Conservation (phyloP, 1,140 invertebrate species). For the Spodoptera litura region DNA sequence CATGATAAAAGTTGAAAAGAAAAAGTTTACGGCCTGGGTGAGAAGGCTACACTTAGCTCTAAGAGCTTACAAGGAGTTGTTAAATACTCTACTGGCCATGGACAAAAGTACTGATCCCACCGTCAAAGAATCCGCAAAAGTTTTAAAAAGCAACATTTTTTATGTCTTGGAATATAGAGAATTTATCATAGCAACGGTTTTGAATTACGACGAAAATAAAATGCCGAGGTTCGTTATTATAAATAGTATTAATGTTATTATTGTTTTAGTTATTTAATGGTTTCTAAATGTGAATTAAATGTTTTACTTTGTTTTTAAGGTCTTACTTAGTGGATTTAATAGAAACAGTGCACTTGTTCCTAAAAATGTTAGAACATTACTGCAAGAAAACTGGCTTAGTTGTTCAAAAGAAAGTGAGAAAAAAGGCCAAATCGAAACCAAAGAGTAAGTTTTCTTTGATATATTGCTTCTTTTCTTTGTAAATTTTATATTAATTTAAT, state of each 20-base stretch:
- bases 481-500: neutral
- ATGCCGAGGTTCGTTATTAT: slow-evolving; percentile 91
- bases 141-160: slow-evolving; percentile 97
- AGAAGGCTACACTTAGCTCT: slow-evolving; percentile 92
- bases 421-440: slow-evolving; percentile 83
- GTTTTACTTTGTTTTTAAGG: slow-evolving; percentile 79
- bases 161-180: slow-evolving; percentile 98
- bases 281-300: slow-evolving; percentile 27
- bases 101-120: slow-evolving; percentile 89
- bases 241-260: neutral
- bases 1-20: slow-evolving; percentile 95
- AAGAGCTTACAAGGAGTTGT: slow-evolving; percentile 89
- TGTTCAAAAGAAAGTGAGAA: slow-evolving; percentile 90
- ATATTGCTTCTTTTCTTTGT: too few species aligned
- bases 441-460: slow-evolving; percentile 81
- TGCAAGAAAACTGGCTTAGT: slow-evolving; percentile 91
- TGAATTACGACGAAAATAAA: slow-evolving; percentile 94
- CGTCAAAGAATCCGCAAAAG: slow-evolving; percentile 92
- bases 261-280: slow-evolving; percentile 21
- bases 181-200: slow-evolving; percentile 92
- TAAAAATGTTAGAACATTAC: slow-evolving; percentile 96
- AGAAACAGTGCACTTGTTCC: slow-evolving; percentile 95
- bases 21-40: slow-evolving; percentile 93
- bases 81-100: slow-evolving; percentile 93
- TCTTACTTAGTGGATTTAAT: slow-evolving; percentile 95